Evolutionary conservation across 2,797 vertebrate genomes (phyloP).

Genomic region (Peromyscus eremicus): DNA sequence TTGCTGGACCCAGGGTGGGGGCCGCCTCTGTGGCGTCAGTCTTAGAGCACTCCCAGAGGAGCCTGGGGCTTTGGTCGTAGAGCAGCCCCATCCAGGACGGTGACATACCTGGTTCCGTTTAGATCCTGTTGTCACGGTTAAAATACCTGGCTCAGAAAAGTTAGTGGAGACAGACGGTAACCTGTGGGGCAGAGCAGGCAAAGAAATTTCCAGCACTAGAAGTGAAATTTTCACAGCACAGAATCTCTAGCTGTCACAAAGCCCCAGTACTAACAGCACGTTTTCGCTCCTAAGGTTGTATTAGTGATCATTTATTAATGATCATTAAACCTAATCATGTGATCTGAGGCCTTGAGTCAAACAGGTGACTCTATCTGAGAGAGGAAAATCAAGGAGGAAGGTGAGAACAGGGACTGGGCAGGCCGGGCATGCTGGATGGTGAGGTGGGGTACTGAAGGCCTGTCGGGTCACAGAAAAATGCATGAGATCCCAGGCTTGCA

Average conservation of each 20-base stretch:
- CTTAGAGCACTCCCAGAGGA: not conserved
- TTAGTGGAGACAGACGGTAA: not conserved
- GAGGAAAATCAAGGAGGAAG: not conserved
- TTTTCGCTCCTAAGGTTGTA: not conserved
- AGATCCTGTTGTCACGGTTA: not conserved
- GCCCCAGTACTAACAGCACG: not conserved
- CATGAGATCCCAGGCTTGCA: not conserved
- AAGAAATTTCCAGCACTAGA: conserved; percentile 9
- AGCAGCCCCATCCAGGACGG: not conserved
- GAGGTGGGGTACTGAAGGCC: not conserved
- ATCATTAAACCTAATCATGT: conserved; percentile 7
- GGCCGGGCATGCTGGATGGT: not conserved
- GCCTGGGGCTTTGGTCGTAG: not conserved
- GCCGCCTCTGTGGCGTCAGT: not conserved
- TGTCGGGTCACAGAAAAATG: not conserved
- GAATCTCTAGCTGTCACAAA: conserved; percentile 10
- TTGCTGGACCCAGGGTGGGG: rapidly evolving
- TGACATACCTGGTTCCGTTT: not conserved
- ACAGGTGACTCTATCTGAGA: not conserved
- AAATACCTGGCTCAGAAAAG: not conserved
- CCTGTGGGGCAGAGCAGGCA: not conserved
- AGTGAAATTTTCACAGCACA: not conserved
- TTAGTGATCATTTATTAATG: conserved; percentile 26
- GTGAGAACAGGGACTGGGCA: not conserved
- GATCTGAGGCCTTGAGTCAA: conserved; percentile 33